Conservation (phyloP, 2,888 invertebrate genomes). For the Girardia tigrina region DNA sequence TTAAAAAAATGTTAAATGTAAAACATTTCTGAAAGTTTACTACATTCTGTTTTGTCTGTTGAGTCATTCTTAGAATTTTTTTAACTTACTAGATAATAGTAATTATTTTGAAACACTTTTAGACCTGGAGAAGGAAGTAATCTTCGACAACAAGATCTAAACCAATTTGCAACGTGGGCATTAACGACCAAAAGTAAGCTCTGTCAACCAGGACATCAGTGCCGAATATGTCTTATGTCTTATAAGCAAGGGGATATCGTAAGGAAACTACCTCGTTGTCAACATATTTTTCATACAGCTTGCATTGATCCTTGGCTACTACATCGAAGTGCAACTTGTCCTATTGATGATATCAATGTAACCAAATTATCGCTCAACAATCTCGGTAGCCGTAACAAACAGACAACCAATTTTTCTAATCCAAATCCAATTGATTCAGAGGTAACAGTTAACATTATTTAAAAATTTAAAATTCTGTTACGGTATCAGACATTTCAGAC, state of each 20-base stretch:
- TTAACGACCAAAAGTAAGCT: conserved; percentile 42
- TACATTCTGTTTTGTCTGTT: no score
- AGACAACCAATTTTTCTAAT: no score
- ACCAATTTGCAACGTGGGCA: conserved; percentile 43
- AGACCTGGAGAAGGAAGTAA: conserved; percentile 39
- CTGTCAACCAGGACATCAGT: conserved; percentile 46
- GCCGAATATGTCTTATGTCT: conserved; percentile 46
- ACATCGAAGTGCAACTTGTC: conserved; percentile 47
- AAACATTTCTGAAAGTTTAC: no score
- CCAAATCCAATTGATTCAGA: no score
- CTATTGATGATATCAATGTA: conserved; percentile 39
- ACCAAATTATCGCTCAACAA: not conserved
- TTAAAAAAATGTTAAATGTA: no score
- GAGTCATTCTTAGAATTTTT: no score
- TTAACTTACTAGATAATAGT: no score
- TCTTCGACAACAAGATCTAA: conserved; percentile 44
- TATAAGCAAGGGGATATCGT: conserved; percentile 43
- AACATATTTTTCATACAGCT: conserved; percentile 48
- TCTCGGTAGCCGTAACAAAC: not conserved
- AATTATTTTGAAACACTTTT: no score
- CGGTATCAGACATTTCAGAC: no score
- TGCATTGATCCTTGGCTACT: conserved; percentile 51
- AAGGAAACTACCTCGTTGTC: conserved; percentile 44
- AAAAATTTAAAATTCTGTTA: no score
- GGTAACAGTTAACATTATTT: no score